Evolutionary conservation across 2,797 vertebrate genomes (phyloP), one percentile per base, ranked within the genome.

Genomic region (Geotrypetes seraphini): DNA sequence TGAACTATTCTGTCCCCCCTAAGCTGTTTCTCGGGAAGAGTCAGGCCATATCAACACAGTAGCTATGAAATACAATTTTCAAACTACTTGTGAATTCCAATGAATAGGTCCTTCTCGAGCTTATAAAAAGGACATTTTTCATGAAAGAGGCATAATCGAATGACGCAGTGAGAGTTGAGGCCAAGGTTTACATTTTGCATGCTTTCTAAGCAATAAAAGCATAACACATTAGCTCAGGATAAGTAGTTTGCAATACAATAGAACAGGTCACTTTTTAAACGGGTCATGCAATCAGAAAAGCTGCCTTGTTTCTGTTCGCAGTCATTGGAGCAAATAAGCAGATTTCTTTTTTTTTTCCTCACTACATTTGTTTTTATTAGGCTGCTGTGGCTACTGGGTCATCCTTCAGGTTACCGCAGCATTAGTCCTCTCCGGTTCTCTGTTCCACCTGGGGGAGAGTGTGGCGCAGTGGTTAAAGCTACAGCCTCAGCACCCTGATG

Each of bases 131-230:
- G 39, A 33, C 15, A 34, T n/a, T n/a, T 52, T 28, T 42, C 19
- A 10, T 23, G 11, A 18, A 50, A 31, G 33, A 50, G 50, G 40
- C 16, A 0, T 2, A 25, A 0, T 43, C 41, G 50, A 59, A 53
- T 43, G 53, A 57, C 43, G 36, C 37, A 33, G 31, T 1, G 4
- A 22, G 26, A 31, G 43, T 44, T 58, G 53, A 62, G 55, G 39
- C 56, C 62, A 58, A 50, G 43, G 60, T 64, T 59, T 64, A 54
- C 57, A 56, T 63, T 55, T 66, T 48, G 57, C 50, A 37, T 50
- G 55, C 35, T 60, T 46, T 66, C 55, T 53, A 63, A 66, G 62
- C 55, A 57, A 52, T 30, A 50, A 57, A 62, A 60, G 46, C 48
- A 50, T 2, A 2, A 31, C 28, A 57, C 48, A 68, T 66, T 61